Evolutionary conservation across 2,113 vertebrate genomes (phyloP), one percentile per base, ranked within the genome.

Genomic region (Syngnathus floridae): DNA sequence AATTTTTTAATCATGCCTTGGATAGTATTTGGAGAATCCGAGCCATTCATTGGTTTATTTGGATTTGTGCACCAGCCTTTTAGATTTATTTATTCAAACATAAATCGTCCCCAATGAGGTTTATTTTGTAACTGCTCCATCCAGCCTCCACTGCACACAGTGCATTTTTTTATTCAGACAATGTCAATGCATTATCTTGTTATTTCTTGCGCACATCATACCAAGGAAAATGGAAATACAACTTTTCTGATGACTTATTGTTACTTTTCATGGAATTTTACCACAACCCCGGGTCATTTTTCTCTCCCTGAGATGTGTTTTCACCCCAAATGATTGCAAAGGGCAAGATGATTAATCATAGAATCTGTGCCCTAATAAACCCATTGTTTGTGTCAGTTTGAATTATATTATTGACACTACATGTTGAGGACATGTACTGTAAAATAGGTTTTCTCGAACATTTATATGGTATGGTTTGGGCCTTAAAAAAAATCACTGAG

Each of bases 271-370:
- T 31, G 56, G 62, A 64, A n/a, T 60, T 19, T 60, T 40, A 10
- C 19, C 57, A 40, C 35, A 40, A 40, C 10, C 36, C 9, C 57
- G n/a, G 8, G 36, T 59, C 2, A 38, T 59, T 59, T 59, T 56
- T 56, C 31, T 40, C 9, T 40, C 4, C 21, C 40, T 55, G 63
- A 80, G 69, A 71, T 57, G 5, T 67, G 79, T 76, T 69, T 66
- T 36, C 38, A 54, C 55, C 58, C 22, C 4, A 40, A 72, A 69
- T 67, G 38, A 61, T 70, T 16, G 62, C 46, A 62, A 67, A 64
- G 51, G n/a, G 45, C 12, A 14, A 37, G 55, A 45, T 73, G 62
- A 78, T 77, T 64, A 73, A 83, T 82, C 66, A 61, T 71, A 26
- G 62, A 7, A n/a, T 77, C 46, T 65, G 19, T 37, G 21, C 54